Percentiles rank a stretch among this genome's conserved stretches.
Conservation (phyloP, 2,888 invertebrate species). For the Aphidius colemani region DNA sequence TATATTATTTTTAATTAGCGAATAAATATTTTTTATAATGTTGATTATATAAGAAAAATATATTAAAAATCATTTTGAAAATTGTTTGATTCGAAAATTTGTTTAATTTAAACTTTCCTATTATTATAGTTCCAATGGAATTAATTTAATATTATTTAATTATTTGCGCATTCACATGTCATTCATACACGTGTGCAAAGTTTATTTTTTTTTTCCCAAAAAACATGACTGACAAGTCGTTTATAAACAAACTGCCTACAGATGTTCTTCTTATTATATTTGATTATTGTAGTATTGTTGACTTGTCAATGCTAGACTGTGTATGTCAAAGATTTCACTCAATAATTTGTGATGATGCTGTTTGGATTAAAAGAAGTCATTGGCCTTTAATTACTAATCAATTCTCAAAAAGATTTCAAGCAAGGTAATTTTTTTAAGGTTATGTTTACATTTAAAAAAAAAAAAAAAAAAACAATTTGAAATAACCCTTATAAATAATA, state of each 20-base stretch:
- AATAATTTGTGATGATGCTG: conserved; percentile 59
- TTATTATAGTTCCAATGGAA: no score
- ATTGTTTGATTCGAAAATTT: neutral
- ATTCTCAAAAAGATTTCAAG: conserved; percentile 45
- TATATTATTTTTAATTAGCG: neutral
- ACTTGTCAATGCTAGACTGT: conserved; percentile 62
- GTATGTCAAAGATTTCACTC: conserved; percentile 61
- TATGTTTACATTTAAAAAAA: no score
- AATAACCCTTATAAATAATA: no score
- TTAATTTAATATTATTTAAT: no score
- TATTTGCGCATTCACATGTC: neutral
- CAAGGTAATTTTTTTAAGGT: conserved; percentile 45
- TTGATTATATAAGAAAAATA: no score
- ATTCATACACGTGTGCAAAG: neutral
- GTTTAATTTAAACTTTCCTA: no score
- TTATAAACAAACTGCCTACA: conserved; percentile 55
- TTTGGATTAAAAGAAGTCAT: conserved; percentile 52
- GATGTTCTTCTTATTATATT: conserved; percentile 64
- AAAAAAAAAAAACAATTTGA: no score
- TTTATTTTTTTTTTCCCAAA: no score
- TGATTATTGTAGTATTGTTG: conserved; percentile 61
- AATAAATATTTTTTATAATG: no score
- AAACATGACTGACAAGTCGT: conserved; percentile 48
- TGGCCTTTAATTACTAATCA: conserved; percentile 55
- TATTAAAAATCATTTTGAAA: conserved; percentile 2